These are phyloP conservation scores for Eilema griseolum DNA, from an alignment of 2,888 invertebrate genomes.

Conservation along the genomic window DNA sequence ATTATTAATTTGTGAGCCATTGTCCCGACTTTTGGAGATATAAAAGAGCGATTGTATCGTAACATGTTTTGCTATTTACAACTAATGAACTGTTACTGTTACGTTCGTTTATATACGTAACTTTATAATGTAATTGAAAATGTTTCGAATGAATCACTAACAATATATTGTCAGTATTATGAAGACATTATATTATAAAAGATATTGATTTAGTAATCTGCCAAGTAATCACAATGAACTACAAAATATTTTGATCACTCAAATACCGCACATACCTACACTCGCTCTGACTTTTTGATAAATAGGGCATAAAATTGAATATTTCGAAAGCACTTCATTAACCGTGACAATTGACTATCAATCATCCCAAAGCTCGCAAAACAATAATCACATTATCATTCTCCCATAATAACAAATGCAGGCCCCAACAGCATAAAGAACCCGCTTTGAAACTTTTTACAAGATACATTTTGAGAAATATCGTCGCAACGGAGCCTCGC, in stretches of 20 bases:
- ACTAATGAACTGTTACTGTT: conserved; percentile 53
- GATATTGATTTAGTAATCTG: conserved; percentile 10
- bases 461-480: conserved; percentile 79
- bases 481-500: conserved; percentile 72
- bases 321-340: conserved; percentile 79
- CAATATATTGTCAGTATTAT: conserved; percentile 18
- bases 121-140: conserved; percentile 56
- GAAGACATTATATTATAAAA: background rate
- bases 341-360: conserved; percentile 82
- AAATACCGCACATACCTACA: conserved; percentile 32
- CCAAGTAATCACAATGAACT: conserved; percentile 2
- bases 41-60: conserved; percentile 58
- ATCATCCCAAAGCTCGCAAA: conserved; percentile 82
- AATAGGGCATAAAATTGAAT: conserved; percentile 68
- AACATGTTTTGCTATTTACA: conserved; percentile 34
- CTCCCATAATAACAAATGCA: conserved; percentile 85
- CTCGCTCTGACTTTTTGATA: conserved; percentile 35
- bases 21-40: conserved; percentile 66
- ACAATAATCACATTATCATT: conserved; percentile 87
- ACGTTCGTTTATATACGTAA: conserved; percentile 47
- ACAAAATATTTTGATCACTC: conserved; percentile 8
- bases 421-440: conserved; percentile 83
- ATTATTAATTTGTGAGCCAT: conserved; percentile 82
- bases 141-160: conserved; percentile 30
- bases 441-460: conserved; percentile 75